Percentiles rank a stretch among this genome's conserved stretches.
Evolutionary conservation across 2,888 invertebrate species (phyloP).

Genomic region (Plusia festucae): DNA sequence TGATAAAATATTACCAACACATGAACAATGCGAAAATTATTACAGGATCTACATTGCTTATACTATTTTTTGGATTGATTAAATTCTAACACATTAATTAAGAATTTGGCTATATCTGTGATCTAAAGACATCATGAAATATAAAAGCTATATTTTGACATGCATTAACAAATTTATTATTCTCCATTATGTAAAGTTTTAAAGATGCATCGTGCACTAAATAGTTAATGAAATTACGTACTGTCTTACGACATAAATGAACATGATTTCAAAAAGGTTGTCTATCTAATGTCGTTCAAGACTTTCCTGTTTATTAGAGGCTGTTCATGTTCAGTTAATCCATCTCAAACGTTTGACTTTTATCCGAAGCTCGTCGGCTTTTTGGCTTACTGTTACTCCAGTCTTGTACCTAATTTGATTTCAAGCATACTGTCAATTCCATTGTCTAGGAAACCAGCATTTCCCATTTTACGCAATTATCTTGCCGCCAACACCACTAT

Average conservation of each 20-base stretch:
- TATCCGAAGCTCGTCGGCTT: slow-evolving; percentile 19
- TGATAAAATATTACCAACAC: slow-evolving; percentile 52
- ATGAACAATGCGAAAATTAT: slow-evolving; percentile 47
- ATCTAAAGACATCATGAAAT: too few relatives aligned
- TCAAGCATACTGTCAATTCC: slow-evolving; percentile 11
- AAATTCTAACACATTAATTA: too few relatives aligned
- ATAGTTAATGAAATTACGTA: not conserved
- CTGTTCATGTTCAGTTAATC: slow-evolving; percentile 18
- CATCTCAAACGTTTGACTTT: slow-evolving; percentile 23
- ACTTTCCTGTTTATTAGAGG: slow-evolving; percentile 19
- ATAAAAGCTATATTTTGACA: too few relatives aligned
- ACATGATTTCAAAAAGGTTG: not conserved
- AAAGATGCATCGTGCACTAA: too few relatives aligned
- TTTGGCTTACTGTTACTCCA: not conserved
- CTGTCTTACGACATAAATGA: not conserved
- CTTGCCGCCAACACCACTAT: not conserved
- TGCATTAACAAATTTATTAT: too few relatives aligned
- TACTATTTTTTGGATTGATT: too few relatives aligned
- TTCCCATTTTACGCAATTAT: slow-evolving; percentile 6
- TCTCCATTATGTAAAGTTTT: too few relatives aligned
- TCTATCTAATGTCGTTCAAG: slow-evolving; percentile 23
- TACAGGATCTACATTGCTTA: slow-evolving; percentile 29
- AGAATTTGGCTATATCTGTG: too few relatives aligned
- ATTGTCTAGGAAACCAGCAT: not conserved
- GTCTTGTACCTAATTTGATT: slow-evolving; percentile 23